These are phyloP conservation scores for Aquatica leii DNA, from an alignment of 2,888 invertebrate species.

Conservation along the genomic window DNA sequence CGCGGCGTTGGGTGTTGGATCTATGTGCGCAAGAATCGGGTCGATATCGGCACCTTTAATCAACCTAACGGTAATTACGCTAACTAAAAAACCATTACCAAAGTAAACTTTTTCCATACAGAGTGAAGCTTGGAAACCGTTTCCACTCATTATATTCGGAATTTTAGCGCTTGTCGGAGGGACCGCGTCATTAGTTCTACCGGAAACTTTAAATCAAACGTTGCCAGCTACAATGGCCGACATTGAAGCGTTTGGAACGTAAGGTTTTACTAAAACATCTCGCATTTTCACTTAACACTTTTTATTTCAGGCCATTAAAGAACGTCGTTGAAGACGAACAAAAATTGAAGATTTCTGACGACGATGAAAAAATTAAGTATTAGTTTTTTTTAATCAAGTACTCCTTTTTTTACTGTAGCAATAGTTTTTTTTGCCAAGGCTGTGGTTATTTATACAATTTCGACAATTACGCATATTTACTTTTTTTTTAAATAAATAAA, in stretches of 20 bases:
- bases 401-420: neutral
- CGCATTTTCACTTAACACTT: neutral
- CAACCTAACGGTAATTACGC: slow-evolving; percentile 65
- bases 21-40: slow-evolving; percentile 69
- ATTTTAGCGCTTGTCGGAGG: slow-evolving; percentile 66
- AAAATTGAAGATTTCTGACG: neutral
- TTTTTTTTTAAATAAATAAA: too few relatives aligned
- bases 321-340: neutral
- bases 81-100: neutral
- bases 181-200: slow-evolving; percentile 66
- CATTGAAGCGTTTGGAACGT: slow-evolving; percentile 1
- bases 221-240: slow-evolving; percentile 62
- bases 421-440: neutral
- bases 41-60: slow-evolving; percentile 70
- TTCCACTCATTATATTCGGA: slow-evolving; percentile 69
- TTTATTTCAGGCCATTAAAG: neutral
- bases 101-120: slow-evolving; percentile 44
- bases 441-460: neutral
- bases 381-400: neutral
- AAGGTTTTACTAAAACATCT: neutral
- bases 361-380: neutral
- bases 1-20: slow-evolving; percentile 70
- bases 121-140: slow-evolving; percentile 67
- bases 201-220: slow-evolving; percentile 71
- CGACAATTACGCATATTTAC: too few relatives aligned